phyloP scores from a whole-genome alignment of 2,113 vertebrate genomes.

The Myotis yumanensis region DNA sequence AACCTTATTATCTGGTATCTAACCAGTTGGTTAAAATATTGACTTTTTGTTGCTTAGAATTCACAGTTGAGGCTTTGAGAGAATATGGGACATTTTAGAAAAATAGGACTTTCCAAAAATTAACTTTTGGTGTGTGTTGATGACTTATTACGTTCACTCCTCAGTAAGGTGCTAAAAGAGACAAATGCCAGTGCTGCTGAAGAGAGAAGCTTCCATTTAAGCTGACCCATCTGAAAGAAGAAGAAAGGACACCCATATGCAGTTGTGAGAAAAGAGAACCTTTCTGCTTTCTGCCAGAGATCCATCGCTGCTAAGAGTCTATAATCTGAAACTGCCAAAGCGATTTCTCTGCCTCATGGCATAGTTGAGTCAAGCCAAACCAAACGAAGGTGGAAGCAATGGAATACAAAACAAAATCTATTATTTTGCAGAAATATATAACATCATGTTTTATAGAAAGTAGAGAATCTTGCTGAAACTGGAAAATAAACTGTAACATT shows the following conservation, averaged over 20 bases:
- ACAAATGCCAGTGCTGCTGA: neutral
- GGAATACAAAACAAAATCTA: neutral
- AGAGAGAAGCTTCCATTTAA: neutral
- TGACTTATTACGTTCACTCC: neutral
- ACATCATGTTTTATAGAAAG: neutral
- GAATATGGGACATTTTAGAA: neutral
- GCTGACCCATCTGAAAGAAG: neutral
- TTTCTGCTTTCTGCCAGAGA: neutral
- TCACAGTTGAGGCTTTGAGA: neutral
- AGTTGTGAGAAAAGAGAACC: neutral
- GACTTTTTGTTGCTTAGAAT: neutral
- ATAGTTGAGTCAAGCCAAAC: neutral
- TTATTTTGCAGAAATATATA: neutral
- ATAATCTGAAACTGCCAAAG: neutral
- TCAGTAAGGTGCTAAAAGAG: neutral
- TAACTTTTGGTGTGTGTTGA: neutral
- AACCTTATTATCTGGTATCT: neutral
- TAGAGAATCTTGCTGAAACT: neutral
- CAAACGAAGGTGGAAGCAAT: neutral
- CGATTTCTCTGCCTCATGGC: neutral
- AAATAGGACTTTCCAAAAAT: neutral
- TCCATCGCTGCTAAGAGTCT: neutral
- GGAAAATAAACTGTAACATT: neutral
- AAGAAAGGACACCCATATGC: neutral
- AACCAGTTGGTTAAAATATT: neutral